phyloP scores from a whole-genome alignment of 2,888 invertebrate genomes.

The Hydroisotoma schaefferi region DNA sequence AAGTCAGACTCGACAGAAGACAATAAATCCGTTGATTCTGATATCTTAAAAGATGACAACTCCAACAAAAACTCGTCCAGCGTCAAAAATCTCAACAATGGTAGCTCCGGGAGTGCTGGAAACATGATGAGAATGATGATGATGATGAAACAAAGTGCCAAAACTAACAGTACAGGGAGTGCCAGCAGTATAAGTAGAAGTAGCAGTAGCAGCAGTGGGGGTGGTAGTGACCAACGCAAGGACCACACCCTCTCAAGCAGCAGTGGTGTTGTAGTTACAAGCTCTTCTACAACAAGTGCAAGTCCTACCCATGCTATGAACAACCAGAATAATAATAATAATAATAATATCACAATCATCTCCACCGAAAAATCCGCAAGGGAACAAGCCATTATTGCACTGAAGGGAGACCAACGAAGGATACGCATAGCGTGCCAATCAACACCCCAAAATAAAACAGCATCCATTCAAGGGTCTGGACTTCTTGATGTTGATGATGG shows the following conservation, averaged over 20 bases:
- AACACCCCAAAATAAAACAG: constrained; percentile 1
- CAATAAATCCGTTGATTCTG: no score
- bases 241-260: constrained; percentile 12
- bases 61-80: background rate
- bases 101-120: background rate
- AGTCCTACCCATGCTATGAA: constrained; percentile 11
- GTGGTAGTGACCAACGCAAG: background rate
- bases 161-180: constrained; percentile 21
- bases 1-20: no score
- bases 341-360: constrained; percentile 5
- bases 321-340: constrained; percentile 4
- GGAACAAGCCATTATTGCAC: background rate
- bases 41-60: background rate
- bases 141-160: constrained; percentile 33
- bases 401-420: background rate
- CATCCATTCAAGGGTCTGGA: constrained; percentile 11
- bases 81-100: background rate
- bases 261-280: constrained; percentile 10
- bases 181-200: constrained; percentile 27
- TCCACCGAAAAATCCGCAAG: background rate
- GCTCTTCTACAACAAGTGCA: background rate
- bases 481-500: constrained; percentile 46
- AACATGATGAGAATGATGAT: constrained; percentile 38
- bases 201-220: constrained; percentile 35
- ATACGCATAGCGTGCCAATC: background rate